A percentile compares a stretch with the other conserved stretches of the same genome.
Evolutionary conservation across 2,888 invertebrate species (phyloP).

Genomic region (Leucophora obtusa): DNA sequence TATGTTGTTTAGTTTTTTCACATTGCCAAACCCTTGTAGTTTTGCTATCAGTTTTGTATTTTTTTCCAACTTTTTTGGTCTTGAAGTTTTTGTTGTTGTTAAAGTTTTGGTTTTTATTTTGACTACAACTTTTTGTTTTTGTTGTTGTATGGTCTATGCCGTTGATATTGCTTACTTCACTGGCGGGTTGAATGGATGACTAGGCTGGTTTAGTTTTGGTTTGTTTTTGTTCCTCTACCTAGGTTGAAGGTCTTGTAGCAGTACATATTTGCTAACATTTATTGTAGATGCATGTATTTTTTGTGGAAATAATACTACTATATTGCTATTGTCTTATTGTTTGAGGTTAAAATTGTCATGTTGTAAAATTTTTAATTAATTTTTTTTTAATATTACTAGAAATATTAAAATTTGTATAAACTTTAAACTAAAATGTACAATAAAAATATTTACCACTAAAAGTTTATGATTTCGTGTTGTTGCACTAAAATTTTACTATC

Average conservation of each 20-base stretch:
- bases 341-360: constrained; percentile 54
- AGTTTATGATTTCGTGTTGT: neutral
- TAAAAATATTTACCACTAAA: neutral
- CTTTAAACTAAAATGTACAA: neutral
- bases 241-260: constrained; percentile 55
- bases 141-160: constrained; percentile 17
- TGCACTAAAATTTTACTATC: neutral
- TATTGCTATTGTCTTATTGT: constrained; percentile 43
- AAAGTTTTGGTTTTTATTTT: constrained; percentile 17
- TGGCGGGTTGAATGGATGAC: constrained; percentile 24
- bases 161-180: constrained; percentile 19
- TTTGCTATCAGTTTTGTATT: constrained; percentile 19
- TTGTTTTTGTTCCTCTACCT: constrained; percentile 30
- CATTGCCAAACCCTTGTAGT: constrained; percentile 34
- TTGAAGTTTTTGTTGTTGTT: constrained; percentile 22
- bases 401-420: neutral
- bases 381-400: constrained; percentile 16
- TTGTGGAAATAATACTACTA: neutral
- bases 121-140: constrained; percentile 33
- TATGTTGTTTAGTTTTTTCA: neutral
- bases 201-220: constrained; percentile 40
- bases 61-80: constrained; percentile 27
- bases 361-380: constrained; percentile 47
- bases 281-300: constrained; percentile 3
- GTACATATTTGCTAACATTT: constrained; percentile 22